A percentile compares a stretch with the other conserved stretches of the same genome.
Evolutionary conservation across 1,140 invertebrate genomes (phyloP).

Genomic region (Bombus sylvicola): DNA sequence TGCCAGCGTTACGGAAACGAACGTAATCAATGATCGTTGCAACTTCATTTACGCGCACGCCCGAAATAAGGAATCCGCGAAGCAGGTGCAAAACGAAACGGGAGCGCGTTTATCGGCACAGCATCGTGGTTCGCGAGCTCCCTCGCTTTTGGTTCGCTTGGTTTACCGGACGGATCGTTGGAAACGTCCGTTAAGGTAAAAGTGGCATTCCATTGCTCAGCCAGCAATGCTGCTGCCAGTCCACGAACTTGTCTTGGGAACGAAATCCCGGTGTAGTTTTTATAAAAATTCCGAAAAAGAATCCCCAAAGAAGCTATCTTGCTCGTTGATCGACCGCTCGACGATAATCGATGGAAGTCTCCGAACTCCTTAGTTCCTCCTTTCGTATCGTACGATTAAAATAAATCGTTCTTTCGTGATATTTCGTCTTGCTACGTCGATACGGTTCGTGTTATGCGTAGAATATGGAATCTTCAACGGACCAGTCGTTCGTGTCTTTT

Average conservation of each 20-base stretch:
- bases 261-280: slow-evolving; percentile 31
- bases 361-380: not conserved
- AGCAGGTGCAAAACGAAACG: slow-evolving; percentile 40
- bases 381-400: not conserved
- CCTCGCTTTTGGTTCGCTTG: slow-evolving; percentile 36
- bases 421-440: not conserved
- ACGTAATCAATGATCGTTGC: too few species aligned
- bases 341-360: slow-evolving; percentile 9
- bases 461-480: too few species aligned
- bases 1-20: not conserved
- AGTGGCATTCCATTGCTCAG: slow-evolving; percentile 60
- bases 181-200: slow-evolving; percentile 63
- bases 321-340: not conserved
- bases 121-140: slow-evolving; percentile 10
- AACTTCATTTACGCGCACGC: not conserved
- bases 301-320: slow-evolving; percentile 11
- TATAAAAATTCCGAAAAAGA: slow-evolving; percentile 35
- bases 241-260: slow-evolving; percentile 39
- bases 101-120: slow-evolving; percentile 35
- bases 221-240: slow-evolving; percentile 9
- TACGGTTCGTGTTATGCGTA: too few species aligned
- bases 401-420: not conserved
- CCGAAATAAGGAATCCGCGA: not conserved
- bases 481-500: rapidly evolving
- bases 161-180: slow-evolving; percentile 49